These are phyloP conservation scores for Trididemnum clinides DNA, from an alignment of 23 tunicate species.

Conservation along the genomic window DNA sequence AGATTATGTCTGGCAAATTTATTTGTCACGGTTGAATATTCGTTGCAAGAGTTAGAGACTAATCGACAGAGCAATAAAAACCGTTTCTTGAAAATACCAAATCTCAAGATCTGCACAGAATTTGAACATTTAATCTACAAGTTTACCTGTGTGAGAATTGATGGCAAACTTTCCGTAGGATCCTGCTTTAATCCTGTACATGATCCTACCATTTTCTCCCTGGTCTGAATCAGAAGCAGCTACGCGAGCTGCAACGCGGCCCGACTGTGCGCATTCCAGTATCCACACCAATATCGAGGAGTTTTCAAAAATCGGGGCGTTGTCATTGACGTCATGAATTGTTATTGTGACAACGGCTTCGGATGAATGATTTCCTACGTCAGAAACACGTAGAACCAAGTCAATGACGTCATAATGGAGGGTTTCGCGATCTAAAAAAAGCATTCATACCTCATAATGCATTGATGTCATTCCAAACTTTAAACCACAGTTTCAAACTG, in stretches of 20 bases:
- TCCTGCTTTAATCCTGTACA: conserved; percentile 57
- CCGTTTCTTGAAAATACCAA: no score
- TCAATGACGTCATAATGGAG: conserved; percentile 35
- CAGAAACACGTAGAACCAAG: conserved; percentile 44
- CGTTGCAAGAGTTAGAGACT: no score
- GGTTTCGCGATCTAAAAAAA: conserved; percentile 7
- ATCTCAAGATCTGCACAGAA: no score
- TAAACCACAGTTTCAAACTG: no score
- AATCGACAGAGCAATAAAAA: no score
- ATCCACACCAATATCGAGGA: neutral
- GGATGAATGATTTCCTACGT: conserved; percentile 36
- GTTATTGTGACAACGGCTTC: conserved; percentile 41
- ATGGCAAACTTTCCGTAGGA: conserved; percentile 54
- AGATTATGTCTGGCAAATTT: no score
- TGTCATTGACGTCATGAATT: conserved; percentile 66
- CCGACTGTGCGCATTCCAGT: conserved; percentile 43
- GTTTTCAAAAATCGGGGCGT: conserved; percentile 50
- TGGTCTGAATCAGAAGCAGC: conserved; percentile 61
- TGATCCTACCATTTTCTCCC: conserved; percentile 51
- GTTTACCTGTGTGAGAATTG: conserved; percentile 50
- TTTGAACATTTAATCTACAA: no score
- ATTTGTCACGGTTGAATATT: no score
- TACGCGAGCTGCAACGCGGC: conserved; percentile 60
- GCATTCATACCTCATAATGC: no score
- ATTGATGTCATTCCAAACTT: no score